Percentiles rank a stretch among this genome's conserved stretches.
These are phyloP conservation scores for Pipistrellus pygmaeus DNA, from an alignment of 2,797 vertebrate genomes.

Conservation along the genomic window DNA sequence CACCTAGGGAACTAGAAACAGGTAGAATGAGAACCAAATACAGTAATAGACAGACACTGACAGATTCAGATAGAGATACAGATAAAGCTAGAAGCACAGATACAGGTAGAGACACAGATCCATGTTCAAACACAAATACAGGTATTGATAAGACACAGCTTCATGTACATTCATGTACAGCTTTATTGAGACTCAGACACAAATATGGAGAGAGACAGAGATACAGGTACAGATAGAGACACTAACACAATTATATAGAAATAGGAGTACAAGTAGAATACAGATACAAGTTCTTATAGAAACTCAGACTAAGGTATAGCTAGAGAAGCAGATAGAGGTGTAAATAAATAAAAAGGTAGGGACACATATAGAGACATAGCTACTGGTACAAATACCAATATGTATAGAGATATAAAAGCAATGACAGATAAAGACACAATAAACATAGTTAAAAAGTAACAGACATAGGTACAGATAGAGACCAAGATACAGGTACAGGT, in stretches of 20 bases:
- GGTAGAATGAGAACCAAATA: not conserved
- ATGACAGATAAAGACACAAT: not conserved
- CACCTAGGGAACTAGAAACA: not conserved
- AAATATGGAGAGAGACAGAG: not conserved
- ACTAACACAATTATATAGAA: not conserved
- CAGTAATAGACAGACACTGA: not conserved
- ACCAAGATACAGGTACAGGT: not conserved
- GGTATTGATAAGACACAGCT: not conserved
- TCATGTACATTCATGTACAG: not conserved
- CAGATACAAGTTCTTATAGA: not conserved
- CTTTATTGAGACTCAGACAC: not conserved
- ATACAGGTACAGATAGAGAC: not conserved
- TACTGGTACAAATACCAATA: not conserved
- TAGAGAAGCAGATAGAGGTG: not conserved
- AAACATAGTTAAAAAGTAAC: not conserved
- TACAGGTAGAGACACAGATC: not conserved
- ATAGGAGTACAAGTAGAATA: not conserved
- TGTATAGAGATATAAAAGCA: not conserved
- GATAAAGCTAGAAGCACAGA: not conserved
- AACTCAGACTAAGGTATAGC: not conserved
- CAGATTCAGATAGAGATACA: not conserved
- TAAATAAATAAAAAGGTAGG: not conserved
- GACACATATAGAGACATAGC: not conserved
- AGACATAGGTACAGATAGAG: not conserved
- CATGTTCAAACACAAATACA: not conserved